A percentile compares a stretch with the other conserved stretches of the same genome.
Evolutionary conservation across 2,113 vertebrate genomes (phyloP).

Genomic region (Charina bottae): DNA sequence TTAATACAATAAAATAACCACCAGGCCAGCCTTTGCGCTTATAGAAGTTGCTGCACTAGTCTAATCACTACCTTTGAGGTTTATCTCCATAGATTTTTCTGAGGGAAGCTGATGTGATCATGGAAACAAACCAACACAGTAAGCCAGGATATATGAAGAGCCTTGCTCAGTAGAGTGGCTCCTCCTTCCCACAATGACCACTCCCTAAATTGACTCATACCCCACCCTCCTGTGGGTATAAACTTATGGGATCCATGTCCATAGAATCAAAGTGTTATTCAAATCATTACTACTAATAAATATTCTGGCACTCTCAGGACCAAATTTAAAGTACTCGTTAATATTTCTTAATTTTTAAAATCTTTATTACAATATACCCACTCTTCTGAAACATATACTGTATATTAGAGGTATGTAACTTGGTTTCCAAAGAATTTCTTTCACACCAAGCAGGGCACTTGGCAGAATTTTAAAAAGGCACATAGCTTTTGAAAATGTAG

Average conservation of each 20-base stretch:
- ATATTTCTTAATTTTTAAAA: background rate
- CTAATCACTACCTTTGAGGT: background rate
- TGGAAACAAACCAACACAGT: background rate
- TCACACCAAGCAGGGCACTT: background rate
- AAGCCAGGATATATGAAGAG: background rate
- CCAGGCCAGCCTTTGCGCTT: background rate
- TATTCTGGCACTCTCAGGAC: background rate
- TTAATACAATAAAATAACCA: background rate
- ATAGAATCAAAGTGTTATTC: background rate
- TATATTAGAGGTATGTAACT: background rate
- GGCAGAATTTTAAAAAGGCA: background rate
- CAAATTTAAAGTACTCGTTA: too few relatives aligned
- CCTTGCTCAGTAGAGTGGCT: background rate
- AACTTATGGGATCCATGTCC: background rate
- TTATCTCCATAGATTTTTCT: background rate
- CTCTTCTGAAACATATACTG: background rate
- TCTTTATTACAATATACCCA: background rate
- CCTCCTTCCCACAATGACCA: background rate
- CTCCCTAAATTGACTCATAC: background rate
- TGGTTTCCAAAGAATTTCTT: background rate
- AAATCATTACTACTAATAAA: background rate
- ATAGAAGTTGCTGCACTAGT: background rate
- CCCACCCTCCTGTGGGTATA: background rate
- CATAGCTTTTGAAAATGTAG: background rate
- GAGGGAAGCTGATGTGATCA: background rate